Evolutionary conservation across 2,113 vertebrate genomes (phyloP).

Genomic region (Microcebus griseorufus): DNA sequence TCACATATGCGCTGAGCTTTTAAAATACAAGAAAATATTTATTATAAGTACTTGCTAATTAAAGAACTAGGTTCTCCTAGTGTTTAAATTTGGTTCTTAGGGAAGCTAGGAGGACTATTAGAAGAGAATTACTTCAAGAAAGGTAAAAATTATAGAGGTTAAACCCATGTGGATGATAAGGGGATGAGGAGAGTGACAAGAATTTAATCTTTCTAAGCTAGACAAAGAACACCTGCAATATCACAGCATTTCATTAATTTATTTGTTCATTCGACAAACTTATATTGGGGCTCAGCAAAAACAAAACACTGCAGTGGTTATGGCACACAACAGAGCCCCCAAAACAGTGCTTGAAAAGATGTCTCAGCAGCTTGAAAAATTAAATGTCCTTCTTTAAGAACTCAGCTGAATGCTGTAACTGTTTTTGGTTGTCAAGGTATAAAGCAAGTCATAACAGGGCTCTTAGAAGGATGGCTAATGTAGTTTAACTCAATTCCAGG

Average conservation of each 20-base stretch:
- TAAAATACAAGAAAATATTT: slow-evolving; percentile 22
- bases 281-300: neutral
- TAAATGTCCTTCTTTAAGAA: neutral
- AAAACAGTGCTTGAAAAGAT: neutral
- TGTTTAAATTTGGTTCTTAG: slow-evolving; percentile 22
- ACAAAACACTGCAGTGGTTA: neutral
- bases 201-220: neutral
- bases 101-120: neutral
- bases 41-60: slow-evolving; percentile 30
- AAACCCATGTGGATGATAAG: neutral
- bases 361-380: neutral
- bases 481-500: neutral
- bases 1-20: neutral
- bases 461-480: neutral
- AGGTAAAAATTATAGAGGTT: neutral
- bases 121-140: slow-evolving; percentile 20
- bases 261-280: neutral
- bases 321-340: no score
- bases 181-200: neutral
- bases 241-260: neutral
- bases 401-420: neutral
- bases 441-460: neutral
- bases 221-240: neutral
- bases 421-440: neutral
- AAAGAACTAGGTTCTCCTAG: slow-evolving; percentile 44